Conservation (phyloP, 2,888 invertebrate genomes). For the Lutraria lutraria region DNA sequence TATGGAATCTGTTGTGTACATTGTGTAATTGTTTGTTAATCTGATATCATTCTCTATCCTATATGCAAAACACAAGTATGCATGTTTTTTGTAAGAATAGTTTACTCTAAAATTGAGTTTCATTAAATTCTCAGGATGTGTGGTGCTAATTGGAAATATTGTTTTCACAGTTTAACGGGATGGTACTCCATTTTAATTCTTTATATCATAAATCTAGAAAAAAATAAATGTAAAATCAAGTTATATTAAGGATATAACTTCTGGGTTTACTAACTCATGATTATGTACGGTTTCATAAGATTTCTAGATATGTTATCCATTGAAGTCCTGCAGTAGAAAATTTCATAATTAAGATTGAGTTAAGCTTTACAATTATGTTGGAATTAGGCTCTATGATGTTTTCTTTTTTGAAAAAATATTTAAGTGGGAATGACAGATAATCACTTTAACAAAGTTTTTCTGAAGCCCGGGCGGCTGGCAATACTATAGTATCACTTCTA, state of each 20-base stretch:
- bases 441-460: no score
- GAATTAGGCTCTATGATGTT: no score
- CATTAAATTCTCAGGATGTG: background rate
- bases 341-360: no score
- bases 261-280: background rate
- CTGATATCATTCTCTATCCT: background rate
- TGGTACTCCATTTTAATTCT: background rate
- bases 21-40: background rate
- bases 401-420: no score
- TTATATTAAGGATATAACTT: background rate
- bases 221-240: background rate
- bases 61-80: background rate
- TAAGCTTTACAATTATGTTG: no score
- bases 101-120: background rate
- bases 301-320: background rate
- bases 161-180: background rate
- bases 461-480: no score
- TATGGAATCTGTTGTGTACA: background rate
- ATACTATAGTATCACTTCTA: no score
- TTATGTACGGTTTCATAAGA: background rate
- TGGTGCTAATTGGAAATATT: background rate
- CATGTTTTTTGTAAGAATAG: background rate
- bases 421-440: no score
- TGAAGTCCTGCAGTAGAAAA: background rate
- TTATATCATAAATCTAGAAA: background rate